These are phyloP conservation scores for Nomada ruficornis DNA, from an alignment of 2,888 invertebrate genomes.

Conservation along the genomic window DNA sequence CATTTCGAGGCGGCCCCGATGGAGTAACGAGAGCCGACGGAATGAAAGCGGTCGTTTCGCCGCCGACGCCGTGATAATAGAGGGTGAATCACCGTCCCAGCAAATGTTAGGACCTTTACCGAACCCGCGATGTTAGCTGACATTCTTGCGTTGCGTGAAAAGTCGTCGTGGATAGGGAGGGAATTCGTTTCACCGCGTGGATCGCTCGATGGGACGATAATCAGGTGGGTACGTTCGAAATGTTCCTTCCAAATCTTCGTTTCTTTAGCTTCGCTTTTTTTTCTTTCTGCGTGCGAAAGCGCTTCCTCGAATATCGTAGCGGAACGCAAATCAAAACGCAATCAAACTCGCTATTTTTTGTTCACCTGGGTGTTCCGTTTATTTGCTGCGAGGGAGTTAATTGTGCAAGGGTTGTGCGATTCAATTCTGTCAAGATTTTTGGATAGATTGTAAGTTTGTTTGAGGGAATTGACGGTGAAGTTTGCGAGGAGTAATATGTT, in stretches of 20 bases:
- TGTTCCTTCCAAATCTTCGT: not conserved
- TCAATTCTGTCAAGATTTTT: too few relatives aligned
- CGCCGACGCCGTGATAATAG: slow-evolving; percentile 12
- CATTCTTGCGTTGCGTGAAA: slow-evolving; percentile 64
- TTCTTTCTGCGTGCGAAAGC: too few relatives aligned
- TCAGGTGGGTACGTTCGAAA: slow-evolving; percentile 38
- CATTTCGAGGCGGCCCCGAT: not conserved
- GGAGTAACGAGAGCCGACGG: slow-evolving; percentile 26
- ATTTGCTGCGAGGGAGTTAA: too few relatives aligned
- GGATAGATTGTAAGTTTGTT: too few relatives aligned
- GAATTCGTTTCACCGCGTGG: slow-evolving; percentile 12
- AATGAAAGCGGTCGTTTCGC: slow-evolving; percentile 36
- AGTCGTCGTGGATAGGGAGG: slow-evolving; percentile 41
- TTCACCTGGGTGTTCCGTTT: too few relatives aligned
- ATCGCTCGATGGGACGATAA: slow-evolving; percentile 8
- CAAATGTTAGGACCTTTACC: slow-evolving; percentile 51
- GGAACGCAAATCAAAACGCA: too few relatives aligned
- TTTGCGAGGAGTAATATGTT: too few relatives aligned
- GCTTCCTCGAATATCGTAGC: too few relatives aligned
- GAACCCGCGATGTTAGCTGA: slow-evolving; percentile 39
- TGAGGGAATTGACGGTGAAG: too few relatives aligned
- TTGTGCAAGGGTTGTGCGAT: too few relatives aligned
- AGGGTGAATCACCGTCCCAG: slow-evolving; percentile 38
- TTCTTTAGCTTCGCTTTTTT: not conserved
- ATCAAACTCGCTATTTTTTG: too few relatives aligned